phyloP scores from a whole-genome alignment of 2,888 invertebrate species.

The Augochlorella aurata region DNA sequence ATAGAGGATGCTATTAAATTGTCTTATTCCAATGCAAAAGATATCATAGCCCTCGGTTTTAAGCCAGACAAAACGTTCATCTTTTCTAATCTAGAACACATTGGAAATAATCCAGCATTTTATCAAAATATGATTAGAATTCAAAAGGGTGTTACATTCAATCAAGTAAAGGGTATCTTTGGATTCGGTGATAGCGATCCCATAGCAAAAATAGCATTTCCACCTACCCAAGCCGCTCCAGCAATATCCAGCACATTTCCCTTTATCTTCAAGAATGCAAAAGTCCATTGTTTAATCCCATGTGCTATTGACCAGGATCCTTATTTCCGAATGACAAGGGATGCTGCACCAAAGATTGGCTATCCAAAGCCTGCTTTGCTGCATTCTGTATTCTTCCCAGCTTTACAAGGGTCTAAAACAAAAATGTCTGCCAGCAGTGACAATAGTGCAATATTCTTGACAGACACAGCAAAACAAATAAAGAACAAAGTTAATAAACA shows the following conservation, averaged over 20 bases:
- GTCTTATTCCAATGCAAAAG: constrained; percentile 96
- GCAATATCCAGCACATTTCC: constrained; percentile 95
- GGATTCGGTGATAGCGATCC: constrained; percentile 98
- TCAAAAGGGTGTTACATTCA: constrained; percentile 97
- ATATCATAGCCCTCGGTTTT: constrained; percentile 98
- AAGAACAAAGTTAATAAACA: constrained; percentile 98
- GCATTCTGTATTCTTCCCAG: constrained; percentile 95
- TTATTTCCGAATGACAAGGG: constrained; percentile 99
- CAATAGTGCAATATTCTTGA: constrained; percentile 97
- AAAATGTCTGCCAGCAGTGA: constrained; percentile 99
- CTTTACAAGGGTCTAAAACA: constrained; percentile 97
- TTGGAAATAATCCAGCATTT: constrained; percentile 92
- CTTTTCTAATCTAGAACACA: constrained; percentile 96
- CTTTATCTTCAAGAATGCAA: constrained; percentile 91
- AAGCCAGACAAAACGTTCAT: constrained; percentile 97
- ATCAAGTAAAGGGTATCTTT: constrained; percentile 99
- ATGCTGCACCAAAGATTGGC: constrained; percentile 96
- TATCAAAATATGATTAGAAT: constrained; percentile 96
- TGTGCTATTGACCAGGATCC: constrained; percentile 99
- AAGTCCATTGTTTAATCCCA: constrained; percentile 93
- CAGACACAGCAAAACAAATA: constrained; percentile 96
- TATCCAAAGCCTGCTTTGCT: constrained; percentile 93
- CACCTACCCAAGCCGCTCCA: constrained; percentile 97
- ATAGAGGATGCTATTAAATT: constrained; percentile 93
- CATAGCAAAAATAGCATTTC: constrained; percentile 98